phyloP scores from a whole-genome alignment of 2,113 vertebrate species.

The Eonycteris spelaea region DNA sequence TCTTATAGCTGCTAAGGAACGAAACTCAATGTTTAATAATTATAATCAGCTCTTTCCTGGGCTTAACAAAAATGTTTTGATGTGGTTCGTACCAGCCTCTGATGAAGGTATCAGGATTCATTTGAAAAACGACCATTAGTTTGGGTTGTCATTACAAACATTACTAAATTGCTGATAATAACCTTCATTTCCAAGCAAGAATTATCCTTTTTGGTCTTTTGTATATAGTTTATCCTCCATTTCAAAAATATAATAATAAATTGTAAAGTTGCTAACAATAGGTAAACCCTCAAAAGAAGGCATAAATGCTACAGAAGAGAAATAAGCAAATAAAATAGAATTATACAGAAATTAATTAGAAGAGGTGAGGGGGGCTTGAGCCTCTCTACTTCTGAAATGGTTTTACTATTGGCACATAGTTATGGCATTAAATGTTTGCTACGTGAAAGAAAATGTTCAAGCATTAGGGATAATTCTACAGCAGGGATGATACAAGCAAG shows the following conservation, averaged over 20 bases:
- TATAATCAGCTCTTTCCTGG: slow-evolving; percentile 31
- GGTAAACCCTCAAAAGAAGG: not conserved
- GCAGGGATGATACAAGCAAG: not conserved
- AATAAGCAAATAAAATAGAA: slow-evolving; percentile 27
- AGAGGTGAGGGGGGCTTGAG: not conserved
- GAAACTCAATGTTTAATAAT: slow-evolving; percentile 27
- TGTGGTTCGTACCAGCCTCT: not conserved
- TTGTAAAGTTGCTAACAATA: not conserved
- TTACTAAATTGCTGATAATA: slow-evolving; percentile 22
- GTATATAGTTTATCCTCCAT: not conserved
- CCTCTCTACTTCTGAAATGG: not conserved
- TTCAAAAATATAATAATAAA: slow-evolving; percentile 1
- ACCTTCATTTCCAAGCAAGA: not conserved
- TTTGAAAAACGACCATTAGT: slow-evolving; percentile 15
- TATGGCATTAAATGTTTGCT: slow-evolving; percentile 2
- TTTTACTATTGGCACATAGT: not conserved
- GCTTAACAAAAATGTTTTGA: slow-evolving; percentile 22
- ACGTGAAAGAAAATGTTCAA: not conserved
- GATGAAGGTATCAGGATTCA: slow-evolving; percentile 3
- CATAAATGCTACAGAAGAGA: not conserved
- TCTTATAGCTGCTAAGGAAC: not conserved
- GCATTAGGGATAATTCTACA: not conserved
- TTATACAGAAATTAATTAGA: not conserved
- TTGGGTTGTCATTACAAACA: slow-evolving; percentile 24
- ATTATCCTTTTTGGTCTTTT: slow-evolving; percentile 5